Percentiles rank a stretch among this genome's conserved stretches.
Conservation (phyloP, 2,797 vertebrate genomes). For the Pantherophis vulpinus region DNA sequence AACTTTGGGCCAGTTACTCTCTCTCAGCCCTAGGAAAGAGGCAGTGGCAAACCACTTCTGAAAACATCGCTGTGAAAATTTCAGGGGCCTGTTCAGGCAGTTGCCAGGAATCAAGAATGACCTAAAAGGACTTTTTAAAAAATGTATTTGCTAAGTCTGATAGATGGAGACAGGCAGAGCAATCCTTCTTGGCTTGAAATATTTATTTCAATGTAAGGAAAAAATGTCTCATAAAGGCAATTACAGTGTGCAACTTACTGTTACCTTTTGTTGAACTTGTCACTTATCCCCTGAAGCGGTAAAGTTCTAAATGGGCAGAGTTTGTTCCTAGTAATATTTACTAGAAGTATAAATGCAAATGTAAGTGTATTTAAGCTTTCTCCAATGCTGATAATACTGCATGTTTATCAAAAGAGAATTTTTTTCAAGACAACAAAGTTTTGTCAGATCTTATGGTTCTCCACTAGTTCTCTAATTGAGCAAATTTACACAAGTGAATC, state of each 20-base stretch:
- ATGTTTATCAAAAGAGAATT: not conserved
- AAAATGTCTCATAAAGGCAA: not conserved
- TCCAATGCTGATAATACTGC: not conserved
- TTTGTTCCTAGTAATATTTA: not conserved
- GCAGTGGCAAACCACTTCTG: not conserved
- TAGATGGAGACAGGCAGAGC: not conserved
- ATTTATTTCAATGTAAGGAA: not conserved
- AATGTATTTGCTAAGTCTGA: not conserved
- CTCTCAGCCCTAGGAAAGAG: not conserved
- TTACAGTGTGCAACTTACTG: not conserved
- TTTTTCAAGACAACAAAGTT: not conserved
- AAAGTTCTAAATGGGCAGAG: not conserved
- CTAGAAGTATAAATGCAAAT: not conserved
- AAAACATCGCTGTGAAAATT: not conserved
- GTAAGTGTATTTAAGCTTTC: not conserved
- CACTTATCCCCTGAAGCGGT: not conserved
- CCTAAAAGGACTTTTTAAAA: not conserved
- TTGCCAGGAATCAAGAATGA: not conserved
- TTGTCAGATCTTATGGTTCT: not conserved
- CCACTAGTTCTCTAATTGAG: not conserved
- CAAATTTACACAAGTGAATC: not conserved
- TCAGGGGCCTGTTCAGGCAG: not conserved
- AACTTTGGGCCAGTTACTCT: not conserved
- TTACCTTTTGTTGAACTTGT: not conserved
- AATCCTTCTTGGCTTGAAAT: not conserved